Evolutionary conservation across 1,140 invertebrate species (phyloP), one percentile per base, ranked within the genome.

Genomic region (Trachelipus rathkii): DNA sequence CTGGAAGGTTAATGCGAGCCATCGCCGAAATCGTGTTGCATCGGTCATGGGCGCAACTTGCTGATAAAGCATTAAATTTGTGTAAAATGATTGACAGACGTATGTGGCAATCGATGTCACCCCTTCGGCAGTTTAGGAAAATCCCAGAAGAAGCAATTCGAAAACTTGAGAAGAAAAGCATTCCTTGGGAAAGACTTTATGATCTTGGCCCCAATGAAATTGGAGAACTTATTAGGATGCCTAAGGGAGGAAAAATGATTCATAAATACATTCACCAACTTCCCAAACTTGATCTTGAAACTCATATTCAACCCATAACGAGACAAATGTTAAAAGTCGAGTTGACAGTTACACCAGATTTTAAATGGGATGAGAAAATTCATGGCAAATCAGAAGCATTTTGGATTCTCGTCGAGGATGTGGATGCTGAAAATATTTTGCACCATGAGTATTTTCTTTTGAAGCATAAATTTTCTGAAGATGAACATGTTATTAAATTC

Each of bases 101-200:
- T 24, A 98, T 98, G 96, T 99, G 98, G 98, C 96, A 99, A 85
- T 98, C 95, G 0, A 98, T 99, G 95, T 98, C 95, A 53, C 98
- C 98, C 5, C 86, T 99, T 0, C 87, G 98, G 23, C 98, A 99
- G 85, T 99, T 99, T 84, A 90, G 93, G 53, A 99, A 99, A 84
- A 97, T 99, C 88, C 97, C 97, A 0, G 95, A 97, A 82, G 97
- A 99, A 87, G 94, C 98, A 10, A 91, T 99, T 2, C 95, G 96
- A 83, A 98, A 98, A 83, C 92, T 99, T 72, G 98, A 99, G 84
- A 99, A 99, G 88, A 99, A 99, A 84, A 94, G 93, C 83, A 94
- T 96, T 83, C 93, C 94, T 0, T 96, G 93, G 93, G 93, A 95
- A 84, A 88, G 85, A 69, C 87, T 99, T 0, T 99, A 98, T 84